Conservation (phyloP, 2,797 vertebrate genomes). For the Cuniculus paca region DNA sequence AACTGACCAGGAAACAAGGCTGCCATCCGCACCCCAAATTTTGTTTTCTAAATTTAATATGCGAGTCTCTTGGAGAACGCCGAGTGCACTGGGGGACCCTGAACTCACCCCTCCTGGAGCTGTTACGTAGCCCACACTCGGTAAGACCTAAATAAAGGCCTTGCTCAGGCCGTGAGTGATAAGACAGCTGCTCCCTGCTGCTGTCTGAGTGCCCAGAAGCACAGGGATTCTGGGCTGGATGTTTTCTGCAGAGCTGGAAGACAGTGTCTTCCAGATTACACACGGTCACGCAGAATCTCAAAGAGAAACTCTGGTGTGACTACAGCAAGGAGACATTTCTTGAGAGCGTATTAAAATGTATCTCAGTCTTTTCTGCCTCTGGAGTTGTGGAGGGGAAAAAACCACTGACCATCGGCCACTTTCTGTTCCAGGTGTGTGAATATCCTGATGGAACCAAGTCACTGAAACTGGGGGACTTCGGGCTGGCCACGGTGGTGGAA, state of each 20-base stretch:
- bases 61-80: background rate
- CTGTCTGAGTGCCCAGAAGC: fast-evolving
- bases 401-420: background rate
- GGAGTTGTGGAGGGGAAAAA: fast-evolving
- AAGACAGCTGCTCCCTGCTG: fast-evolving
- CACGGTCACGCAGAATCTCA: background rate
- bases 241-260: background rate
- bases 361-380: background rate
- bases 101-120: background rate
- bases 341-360: background rate
- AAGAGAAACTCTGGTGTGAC: background rate
- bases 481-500: conserved; percentile 96
- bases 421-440: conserved; percentile 93
- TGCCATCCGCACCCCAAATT: background rate
- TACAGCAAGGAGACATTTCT: background rate
- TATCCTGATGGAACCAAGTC: conserved; percentile 96
- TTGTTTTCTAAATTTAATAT: background rate
- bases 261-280: background rate
- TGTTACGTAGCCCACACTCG: background rate
- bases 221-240: background rate
- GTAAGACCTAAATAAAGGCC: fast-evolving
- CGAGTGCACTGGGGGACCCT: background rate
- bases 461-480: conserved; percentile 98
- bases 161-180: background rate
- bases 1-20: background rate